Conservation (phyloP, 1,140 invertebrate genomes). For the Drosophila kohkoa region DNA sequence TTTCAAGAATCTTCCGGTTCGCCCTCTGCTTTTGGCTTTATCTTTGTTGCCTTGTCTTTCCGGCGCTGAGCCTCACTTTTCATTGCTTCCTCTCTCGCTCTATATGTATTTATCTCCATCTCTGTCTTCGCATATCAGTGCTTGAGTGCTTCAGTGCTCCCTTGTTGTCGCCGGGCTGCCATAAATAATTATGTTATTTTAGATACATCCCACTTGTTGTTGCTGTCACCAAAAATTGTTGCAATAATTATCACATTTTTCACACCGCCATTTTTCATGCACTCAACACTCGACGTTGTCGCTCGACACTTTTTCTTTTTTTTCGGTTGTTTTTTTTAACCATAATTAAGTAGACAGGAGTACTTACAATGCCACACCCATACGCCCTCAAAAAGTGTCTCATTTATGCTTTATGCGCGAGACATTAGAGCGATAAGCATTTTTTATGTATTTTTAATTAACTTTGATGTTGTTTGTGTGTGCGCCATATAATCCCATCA, state of each 20-base stretch:
- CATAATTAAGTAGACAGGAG: slow-evolving; percentile 71
- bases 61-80: slow-evolving; percentile 43
- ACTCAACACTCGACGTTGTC: slow-evolving; percentile 31
- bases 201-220: slow-evolving; percentile 44
- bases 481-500: slow-evolving; percentile 39
- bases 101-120: neutral
- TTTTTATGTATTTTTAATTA: slow-evolving; percentile 82
- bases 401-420: slow-evolving; percentile 42
- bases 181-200: slow-evolving; percentile 83
- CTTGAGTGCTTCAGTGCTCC: slow-evolving; percentile 1
- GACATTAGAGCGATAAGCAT: slow-evolving; percentile 53
- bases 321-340: neutral
- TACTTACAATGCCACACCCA: slow-evolving; percentile 36
- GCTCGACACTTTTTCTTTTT: slow-evolving; percentile 56
- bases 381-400: slow-evolving; percentile 19
- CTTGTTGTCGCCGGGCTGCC: slow-evolving; percentile 30
- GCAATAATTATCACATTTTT: slow-evolving; percentile 81
- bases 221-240: slow-evolving; percentile 54
- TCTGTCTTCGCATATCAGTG: slow-evolving; percentile 6
- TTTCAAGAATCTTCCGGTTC: slow-evolving; percentile 67
- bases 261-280: slow-evolving; percentile 72
- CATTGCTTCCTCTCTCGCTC: slow-evolving; percentile 52
- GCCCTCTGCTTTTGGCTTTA: slow-evolving; percentile 13
- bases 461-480: slow-evolving; percentile 64
- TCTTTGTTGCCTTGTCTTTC: slow-evolving; percentile 21